phyloP scores from a whole-genome alignment of 2,113 vertebrate genomes.

The Menura novaehollandiae region DNA sequence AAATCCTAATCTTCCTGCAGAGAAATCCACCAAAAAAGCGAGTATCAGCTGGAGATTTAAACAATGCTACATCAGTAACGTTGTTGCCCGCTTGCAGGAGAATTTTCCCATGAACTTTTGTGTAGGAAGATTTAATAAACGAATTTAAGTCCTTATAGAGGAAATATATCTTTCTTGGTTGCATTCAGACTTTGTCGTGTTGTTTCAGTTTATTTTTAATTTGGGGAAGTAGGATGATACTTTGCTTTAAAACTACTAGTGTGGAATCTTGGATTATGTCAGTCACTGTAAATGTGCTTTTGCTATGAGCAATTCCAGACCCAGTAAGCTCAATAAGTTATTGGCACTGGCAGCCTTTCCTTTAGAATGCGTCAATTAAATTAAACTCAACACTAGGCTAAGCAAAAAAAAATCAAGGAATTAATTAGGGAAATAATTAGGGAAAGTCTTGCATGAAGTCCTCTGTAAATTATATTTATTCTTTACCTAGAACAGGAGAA shows the following conservation, averaged over 20 bases:
- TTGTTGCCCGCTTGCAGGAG: background rate
- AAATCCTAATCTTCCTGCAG: background rate
- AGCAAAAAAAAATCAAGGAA: background rate
- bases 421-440: constrained; percentile 1
- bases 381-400: background rate
- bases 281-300: background rate
- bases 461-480: background rate
- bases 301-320: background rate
- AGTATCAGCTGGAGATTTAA: background rate
- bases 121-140: background rate
- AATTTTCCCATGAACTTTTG: background rate
- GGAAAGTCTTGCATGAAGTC: background rate
- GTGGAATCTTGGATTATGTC: background rate
- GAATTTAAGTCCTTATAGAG: background rate
- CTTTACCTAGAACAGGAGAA: background rate
- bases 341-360: background rate
- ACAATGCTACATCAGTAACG: background rate
- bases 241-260: background rate
- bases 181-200: background rate
- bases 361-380: constrained; percentile 10
- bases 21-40: background rate
- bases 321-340: background rate
- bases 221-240: background rate
- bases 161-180: background rate
- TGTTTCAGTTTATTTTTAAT: background rate